Evolutionary conservation across 2,888 invertebrate species (phyloP), one percentile per base, ranked within the genome.

Genomic region (Cylloceria caligata): DNA sequence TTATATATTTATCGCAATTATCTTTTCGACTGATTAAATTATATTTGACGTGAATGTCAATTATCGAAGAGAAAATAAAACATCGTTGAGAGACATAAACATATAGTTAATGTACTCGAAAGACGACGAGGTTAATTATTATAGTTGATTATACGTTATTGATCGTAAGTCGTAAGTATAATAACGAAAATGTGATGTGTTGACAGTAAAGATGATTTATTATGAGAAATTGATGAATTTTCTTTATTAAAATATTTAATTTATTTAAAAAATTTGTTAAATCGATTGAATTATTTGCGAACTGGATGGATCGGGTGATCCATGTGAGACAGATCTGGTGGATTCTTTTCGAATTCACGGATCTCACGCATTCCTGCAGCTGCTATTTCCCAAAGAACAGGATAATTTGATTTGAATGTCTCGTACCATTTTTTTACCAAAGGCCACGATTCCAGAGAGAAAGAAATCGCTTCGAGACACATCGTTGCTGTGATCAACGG

Each of bases 281-380:
- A 30, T 19, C 36, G 65, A 49, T 67, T 5, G 65, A 16, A 4
- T 39, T 19, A 64, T 93, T 95, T 95, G 74, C 95, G 94, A 30
- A 94, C 93, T 1, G 96, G 96, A 93, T 97, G 96, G 84, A 96
- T 94, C 3, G 97, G 96, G 91, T 97, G 96, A 68, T 94, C 94
- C 93, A 97, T 94, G 81, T 95, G 94, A 6, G 95, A 94, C 39
- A 96, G 89, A 91, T 97, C 96, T 1, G 97, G 97, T 0, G 96
- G 96, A 93, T 96, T 96, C 64, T 94, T 95, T 52, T 95, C 95
- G 86, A 96, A 96, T 64, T 94, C 93, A 62, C 93, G 93, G 69
- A 97, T 94, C 91, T 96, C 95, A 81, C 94, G 94, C 95, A 97
- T 95, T 24, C 96, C 96, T 13, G 90, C 94, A 78, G 94, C 95